Evolutionary conservation across 2,797 vertebrate species (phyloP).

Genomic region (Lepus oiostolus): DNA sequence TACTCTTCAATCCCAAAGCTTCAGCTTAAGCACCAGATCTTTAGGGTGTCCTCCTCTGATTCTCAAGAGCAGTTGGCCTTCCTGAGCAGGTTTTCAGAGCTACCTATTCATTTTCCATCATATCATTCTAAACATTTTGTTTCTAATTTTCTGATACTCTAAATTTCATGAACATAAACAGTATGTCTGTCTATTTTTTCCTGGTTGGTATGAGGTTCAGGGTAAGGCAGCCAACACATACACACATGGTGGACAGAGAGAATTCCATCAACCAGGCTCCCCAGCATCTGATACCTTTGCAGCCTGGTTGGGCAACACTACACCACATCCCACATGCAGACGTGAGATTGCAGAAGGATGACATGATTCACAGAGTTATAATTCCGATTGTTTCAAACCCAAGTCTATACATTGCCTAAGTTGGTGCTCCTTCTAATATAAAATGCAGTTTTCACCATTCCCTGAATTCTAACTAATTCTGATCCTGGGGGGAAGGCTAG

Average conservation of each 20-base stretch:
- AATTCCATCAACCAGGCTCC: neutral
- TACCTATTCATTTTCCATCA: neutral
- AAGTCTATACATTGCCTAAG: neutral
- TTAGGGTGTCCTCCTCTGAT: neutral
- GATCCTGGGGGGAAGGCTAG: neutral
- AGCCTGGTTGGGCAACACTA: neutral
- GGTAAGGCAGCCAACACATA: neutral
- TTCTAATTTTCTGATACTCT: neutral
- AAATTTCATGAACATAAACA: neutral
- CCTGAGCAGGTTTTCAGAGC: neutral
- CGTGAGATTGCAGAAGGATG: neutral
- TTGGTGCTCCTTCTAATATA: neutral
- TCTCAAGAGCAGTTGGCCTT: neutral
- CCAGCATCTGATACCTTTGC: neutral
- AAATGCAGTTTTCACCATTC: neutral
- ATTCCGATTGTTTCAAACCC: neutral
- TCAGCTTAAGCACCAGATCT: neutral
- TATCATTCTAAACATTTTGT: neutral
- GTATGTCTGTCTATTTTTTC: neutral
- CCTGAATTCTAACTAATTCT: neutral
- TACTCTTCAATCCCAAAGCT: neutral
- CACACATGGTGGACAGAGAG: neutral
- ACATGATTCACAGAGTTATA: neutral
- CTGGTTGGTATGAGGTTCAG: neutral
- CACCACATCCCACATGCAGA: neutral